A percentile compares a stretch with the other conserved stretches of the same genome.
Evolutionary conservation across 2,113 vertebrate species (phyloP).

Genomic region (Redunca redunca): DNA sequence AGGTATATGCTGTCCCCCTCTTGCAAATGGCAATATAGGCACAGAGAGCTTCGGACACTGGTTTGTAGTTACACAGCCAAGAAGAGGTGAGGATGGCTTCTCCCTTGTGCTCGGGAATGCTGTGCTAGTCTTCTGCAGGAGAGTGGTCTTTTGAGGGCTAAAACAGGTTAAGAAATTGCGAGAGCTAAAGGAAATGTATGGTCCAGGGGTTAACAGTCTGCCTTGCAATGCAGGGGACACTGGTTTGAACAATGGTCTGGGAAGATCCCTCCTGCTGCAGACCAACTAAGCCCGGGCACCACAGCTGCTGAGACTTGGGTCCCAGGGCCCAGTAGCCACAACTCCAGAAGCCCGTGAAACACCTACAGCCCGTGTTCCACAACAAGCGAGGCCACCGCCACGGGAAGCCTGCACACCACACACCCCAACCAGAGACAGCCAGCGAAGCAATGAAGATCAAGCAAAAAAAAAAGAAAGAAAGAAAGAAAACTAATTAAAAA

Average conservation of each 20-base stretch:
- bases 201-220: not conserved
- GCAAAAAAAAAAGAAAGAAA: too few relatives aligned
- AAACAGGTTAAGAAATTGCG: not conserved
- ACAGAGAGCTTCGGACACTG: not conserved
- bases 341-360: not conserved
- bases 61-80: not conserved
- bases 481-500: not conserved
- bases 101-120: rapidly evolving
- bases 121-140: not conserved
- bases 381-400: not conserved
- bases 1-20: rapidly evolving
- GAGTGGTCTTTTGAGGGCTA: too few relatives aligned
- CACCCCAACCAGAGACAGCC: not conserved
- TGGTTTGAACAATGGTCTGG: not conserved
- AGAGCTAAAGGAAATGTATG: not conserved
- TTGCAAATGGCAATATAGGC: not conserved
- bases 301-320: not conserved
- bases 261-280: not conserved
- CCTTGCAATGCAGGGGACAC: not conserved
- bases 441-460: not conserved
- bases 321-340: rapidly evolving
- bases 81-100: rapidly evolving
- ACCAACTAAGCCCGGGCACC: not conserved
- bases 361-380: not conserved
- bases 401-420: not conserved